Evolutionary conservation across 23 tunicate species (phyloP).

Genomic region (Ciona savignyi): DNA sequence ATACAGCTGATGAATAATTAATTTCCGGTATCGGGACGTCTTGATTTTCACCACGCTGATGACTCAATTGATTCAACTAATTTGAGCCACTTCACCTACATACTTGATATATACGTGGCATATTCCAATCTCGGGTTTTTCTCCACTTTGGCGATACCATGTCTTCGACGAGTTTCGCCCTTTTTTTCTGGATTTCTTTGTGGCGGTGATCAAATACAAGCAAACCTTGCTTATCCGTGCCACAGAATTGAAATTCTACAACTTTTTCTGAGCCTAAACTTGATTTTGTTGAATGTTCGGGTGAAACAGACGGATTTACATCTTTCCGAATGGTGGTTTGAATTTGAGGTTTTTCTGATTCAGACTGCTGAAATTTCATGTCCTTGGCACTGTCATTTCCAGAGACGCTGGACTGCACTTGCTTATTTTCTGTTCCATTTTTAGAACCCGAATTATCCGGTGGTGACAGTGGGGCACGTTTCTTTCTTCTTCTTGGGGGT

Average conservation of each 20-base stretch:
- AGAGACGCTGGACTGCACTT: neutral
- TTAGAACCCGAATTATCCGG: neutral
- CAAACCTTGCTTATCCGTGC: neutral
- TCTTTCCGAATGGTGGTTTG: neutral
- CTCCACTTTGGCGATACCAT: constrained; percentile 26
- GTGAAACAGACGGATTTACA: too few relatives aligned
- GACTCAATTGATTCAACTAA: too few relatives aligned
- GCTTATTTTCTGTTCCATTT: neutral
- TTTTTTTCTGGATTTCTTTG: neutral
- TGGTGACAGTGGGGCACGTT: neutral
- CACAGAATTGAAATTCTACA: neutral
- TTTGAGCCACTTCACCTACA: neutral
- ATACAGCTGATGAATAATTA: too few relatives aligned
- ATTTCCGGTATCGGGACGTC: too few relatives aligned
- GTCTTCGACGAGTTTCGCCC: constrained; percentile 15
- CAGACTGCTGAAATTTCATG: neutral
- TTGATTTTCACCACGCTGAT: too few relatives aligned
- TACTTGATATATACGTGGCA: constrained; percentile 43
- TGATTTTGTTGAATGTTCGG: neutral
- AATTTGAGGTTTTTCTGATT: neutral
- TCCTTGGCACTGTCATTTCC: neutral
- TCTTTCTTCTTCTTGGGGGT: constrained; percentile 50
- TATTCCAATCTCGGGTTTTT: constrained; percentile 28
- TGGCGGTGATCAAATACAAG: neutral
- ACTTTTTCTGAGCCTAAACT: neutral